phyloP scores from a whole-genome alignment of 1,140 invertebrate genomes.

The Ericerus pela region DNA sequence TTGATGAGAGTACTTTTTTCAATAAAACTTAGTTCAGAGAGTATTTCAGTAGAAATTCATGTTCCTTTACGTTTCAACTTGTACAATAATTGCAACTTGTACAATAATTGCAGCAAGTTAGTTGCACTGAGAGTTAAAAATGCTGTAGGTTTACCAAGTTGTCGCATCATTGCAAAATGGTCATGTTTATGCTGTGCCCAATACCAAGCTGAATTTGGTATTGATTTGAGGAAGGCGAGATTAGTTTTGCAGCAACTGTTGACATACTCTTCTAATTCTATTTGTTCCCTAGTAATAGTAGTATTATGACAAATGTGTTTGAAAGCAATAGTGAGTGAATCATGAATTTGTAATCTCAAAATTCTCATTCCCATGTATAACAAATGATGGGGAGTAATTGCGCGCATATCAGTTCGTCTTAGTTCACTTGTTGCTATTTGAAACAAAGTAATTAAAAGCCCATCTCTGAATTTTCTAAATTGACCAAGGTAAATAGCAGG shows the following conservation, averaged over 20 bases:
- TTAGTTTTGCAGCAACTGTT: constrained; percentile 21
- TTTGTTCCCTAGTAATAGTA: constrained; percentile 21
- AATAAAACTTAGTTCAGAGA: neutral
- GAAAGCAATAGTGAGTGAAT: constrained; percentile 21
- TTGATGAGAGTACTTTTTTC: constrained; percentile 7
- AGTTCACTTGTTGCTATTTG: constrained; percentile 24
- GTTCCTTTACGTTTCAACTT: constrained; percentile 10
- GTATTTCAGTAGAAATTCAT: constrained; percentile 1
- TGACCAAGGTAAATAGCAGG: constrained; percentile 28
- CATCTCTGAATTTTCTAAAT: constrained; percentile 25
- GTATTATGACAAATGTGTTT: constrained; percentile 21
- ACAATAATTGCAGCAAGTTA: constrained; percentile 7
- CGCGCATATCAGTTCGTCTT: constrained; percentile 21
- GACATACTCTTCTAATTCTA: constrained; percentile 19
- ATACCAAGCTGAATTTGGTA: constrained; percentile 19
- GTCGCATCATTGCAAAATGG: constrained; percentile 29
- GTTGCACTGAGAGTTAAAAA: constrained; percentile 24
- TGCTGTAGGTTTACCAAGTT: constrained; percentile 25
- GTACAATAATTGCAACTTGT: neutral
- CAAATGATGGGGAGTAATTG: constrained; percentile 19
- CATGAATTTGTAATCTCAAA: constrained; percentile 18
- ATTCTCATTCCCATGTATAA: constrained; percentile 25
- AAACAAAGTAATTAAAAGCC: constrained; percentile 18
- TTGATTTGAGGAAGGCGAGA: constrained; percentile 20
- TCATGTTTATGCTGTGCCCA: constrained; percentile 26